Base-by-base conservation (phyloP, 2,113 vertebrate species). In the Cygnus atratus region DNA sequence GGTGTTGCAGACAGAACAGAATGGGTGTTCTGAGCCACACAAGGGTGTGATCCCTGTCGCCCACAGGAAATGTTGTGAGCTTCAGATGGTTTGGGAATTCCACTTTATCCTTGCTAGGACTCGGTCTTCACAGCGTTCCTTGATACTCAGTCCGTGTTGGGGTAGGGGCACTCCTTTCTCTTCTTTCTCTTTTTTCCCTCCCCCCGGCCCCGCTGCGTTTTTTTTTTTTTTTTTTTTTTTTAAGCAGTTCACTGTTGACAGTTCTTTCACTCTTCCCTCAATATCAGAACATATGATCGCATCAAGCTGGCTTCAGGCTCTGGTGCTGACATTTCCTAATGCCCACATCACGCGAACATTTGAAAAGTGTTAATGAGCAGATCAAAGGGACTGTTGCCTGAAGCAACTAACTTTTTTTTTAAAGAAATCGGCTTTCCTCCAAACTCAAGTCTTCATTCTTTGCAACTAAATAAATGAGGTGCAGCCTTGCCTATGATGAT, bases 311-410 rank as follows among this genome's bases (percentile, higher is more conserved):
- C 98, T 98, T 79, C 97, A 97, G 93, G 93, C 97, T 97, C 82
- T 87, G 67, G 96, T 95, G 97, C 98, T 98, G 97, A 97, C 98
- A 97, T 98, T 97, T 98, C 96, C 96, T 97, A 97, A 98, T 98
- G 98, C 97, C 98, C 97, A 97, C 97, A 97, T 97, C 97, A 88
- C 76, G 92, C 26, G 90, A 98, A 93, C 62, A 54, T 96, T 96
- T 97, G 97, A 97, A 72, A 98, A 97, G 98, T 98, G 98, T 97
- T 98, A 98, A 98, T 97, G 97, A 98, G 97, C 95, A 91, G 97
- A 98, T 98, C 97, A 97, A 97, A 98, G 88, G 97, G 96, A 96
- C 97, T 95, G 97, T 97, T 98, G 98, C 97, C 97, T 97, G 92
- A 97, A 98, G 97, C 97, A 96, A 97, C 91, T 96, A 94, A 82